Base-by-base conservation (phyloP, 2,888 invertebrate genomes). In the Leptinotarsa haldemani region DNA sequence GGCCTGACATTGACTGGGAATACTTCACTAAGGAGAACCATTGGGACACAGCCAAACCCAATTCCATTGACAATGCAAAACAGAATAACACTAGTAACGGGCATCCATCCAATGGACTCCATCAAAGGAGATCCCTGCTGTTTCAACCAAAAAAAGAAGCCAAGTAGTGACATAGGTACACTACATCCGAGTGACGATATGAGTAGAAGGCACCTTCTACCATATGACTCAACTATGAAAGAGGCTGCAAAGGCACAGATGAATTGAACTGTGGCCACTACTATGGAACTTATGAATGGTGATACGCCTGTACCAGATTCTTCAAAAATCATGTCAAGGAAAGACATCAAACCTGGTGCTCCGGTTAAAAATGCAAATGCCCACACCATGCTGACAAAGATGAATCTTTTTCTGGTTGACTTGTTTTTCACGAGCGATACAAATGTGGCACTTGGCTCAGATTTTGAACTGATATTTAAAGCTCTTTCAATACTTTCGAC, bases 21-120 rank as follows among this genome's bases (percentile, higher is more conserved):
- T 86, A 96, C 90, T 86, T 96, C 95, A 1, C 94, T 93, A 89
- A 95, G 90, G 48, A 95, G 91, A 0, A 94, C 93, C 94, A 95
- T 94, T 0, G 94, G 93, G 46, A 95, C 85, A 0, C 94, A 93
- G 2, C 96, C 94, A 68, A 93, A 90, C 0, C 92, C 91, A 88
- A 83, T 9, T 77, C 93, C 93, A 87, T 94, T 95, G 0, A 92
- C 90, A 71, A 92, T 87, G 75, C 94, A 93, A 88, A 92, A 95
- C 22, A 93, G 79, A 0, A 94, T 89, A 63, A 95, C 86, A 0
- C 93, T 91, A 7, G 91, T 85, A 13, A 95, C 89, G 0, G 95
- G 95, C 56, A 95, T 85, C 91, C 93, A 94, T 0, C 89, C 85
- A 65, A 94, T 88, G 16, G 82, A 85, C 0, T 85, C 83, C 16